Evolutionary conservation across 2,888 invertebrate genomes (phyloP).

Genomic region (Leucophenga maculata): DNA sequence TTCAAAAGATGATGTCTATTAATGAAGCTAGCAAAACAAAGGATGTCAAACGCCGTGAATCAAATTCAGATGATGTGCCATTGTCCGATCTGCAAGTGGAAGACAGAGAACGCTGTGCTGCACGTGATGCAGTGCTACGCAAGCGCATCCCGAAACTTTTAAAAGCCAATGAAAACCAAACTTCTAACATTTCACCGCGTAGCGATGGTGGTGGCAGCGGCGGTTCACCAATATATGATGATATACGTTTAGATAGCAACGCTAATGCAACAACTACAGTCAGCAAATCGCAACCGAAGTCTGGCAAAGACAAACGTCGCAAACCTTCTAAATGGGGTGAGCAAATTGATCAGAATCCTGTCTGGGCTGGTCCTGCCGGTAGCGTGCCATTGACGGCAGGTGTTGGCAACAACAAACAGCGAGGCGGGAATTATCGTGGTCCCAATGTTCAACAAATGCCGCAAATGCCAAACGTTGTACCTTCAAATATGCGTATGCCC

Average conservation of each 20-base stretch:
- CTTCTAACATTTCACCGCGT: slow-evolving; percentile 44
- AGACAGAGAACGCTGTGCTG: slow-evolving; percentile 67
- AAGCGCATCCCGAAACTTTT: slow-evolving; percentile 72
- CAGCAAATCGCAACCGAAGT: neutral
- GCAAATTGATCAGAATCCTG: slow-evolving; percentile 54
- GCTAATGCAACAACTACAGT: neutral
- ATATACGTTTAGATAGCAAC: slow-evolving; percentile 38
- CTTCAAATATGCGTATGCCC: slow-evolving; percentile 33
- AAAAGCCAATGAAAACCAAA: slow-evolving; percentile 52
- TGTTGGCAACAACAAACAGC: slow-evolving; percentile 18
- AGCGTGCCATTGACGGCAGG: neutral
- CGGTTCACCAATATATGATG: slow-evolving; percentile 53
- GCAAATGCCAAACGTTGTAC: slow-evolving; percentile 35
- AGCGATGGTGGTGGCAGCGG: slow-evolving; percentile 42
- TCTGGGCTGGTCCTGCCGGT: slow-evolving; percentile 19
- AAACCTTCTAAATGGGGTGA: slow-evolving; percentile 69
- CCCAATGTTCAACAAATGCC: slow-evolving; percentile 34
- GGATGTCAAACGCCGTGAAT: slow-evolving; percentile 83
- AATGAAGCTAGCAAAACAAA: slow-evolving; percentile 83
- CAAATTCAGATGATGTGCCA: slow-evolving; percentile 53
- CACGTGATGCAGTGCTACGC: slow-evolving; percentile 70
- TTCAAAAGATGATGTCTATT: slow-evolving; percentile 84
- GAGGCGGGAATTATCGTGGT: slow-evolving; percentile 46
- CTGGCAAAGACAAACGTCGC: slow-evolving; percentile 56
- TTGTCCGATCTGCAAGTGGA: slow-evolving; percentile 12